Base-by-base conservation (phyloP, 1,140 invertebrate genomes). In the Drosophila sturtevanti region DNA sequence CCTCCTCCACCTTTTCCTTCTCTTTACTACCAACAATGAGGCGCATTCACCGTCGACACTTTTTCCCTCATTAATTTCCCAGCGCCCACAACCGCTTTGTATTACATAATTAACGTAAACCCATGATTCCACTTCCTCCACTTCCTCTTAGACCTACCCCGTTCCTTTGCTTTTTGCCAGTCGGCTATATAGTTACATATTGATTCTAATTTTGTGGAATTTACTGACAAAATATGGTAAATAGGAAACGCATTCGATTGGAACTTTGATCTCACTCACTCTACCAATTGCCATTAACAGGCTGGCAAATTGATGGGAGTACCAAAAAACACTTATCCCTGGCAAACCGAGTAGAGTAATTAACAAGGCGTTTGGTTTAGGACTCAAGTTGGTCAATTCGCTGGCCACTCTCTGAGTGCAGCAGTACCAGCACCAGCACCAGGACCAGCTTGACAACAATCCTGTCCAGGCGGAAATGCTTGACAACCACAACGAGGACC, bases 141-240 rank as follows among this genome's bases (percentile, higher is more conserved):
- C 34, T 9, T 10, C 16, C 41, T 21, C 16, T 21, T n/a, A n/a
- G n/a, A n/a, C 10, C 12, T 38, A 3, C 12, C 12, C 37, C 14
- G 37, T 38, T 5, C 0, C 27, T 31, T 6, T 16, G 16, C 41
- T 18, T 31, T 31, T 31, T 31, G 27, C 27, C n/a, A 2, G 41
- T 10, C 9, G 41, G 7, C 18, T 48, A 2, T 56, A n/a, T 56
- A 14, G 21, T 10, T 56, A 56, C 51, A 52, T 69, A 74, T 68
- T 76, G 75, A 67, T 82, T 87, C 80, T 79, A 82, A 87, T 86
- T 82, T 41, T 86, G 84, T 64, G 56, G 51, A 74, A 79, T 82
- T 87, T 70, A 70, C 74, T 59, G 62, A 38, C 51, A 68, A 86
- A 86, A 85, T 85, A 81, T 86, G 81, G 77, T 78, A 78, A 81